phyloP scores from a whole-genome alignment of 2,797 vertebrate genomes.

The Gallinago solitaria region DNA sequence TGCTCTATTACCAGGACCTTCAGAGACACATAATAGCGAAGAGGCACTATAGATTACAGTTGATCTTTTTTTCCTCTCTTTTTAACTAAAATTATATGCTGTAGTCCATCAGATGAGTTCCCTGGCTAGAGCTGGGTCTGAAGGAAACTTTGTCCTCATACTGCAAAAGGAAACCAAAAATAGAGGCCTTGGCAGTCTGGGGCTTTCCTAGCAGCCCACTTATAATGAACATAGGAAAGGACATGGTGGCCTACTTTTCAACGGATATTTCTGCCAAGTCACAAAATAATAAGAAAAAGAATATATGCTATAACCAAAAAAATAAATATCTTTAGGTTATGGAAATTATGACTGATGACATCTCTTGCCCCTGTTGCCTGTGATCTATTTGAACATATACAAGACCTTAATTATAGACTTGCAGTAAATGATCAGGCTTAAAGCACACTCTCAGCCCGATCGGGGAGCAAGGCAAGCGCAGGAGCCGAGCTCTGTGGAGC shows the following conservation, averaged over 20 bases:
- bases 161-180: conserved; percentile 62
- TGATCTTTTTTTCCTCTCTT: background rate
- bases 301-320: conserved; percentile 51
- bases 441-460: background rate
- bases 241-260: conserved; percentile 78
- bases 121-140: conserved; percentile 36
- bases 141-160: conserved; percentile 60
- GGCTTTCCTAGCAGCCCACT: conserved; percentile 56
- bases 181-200: conserved; percentile 52
- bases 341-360: conserved; percentile 74
- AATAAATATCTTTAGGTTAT: conserved; percentile 56
- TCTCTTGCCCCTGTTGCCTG: conserved; percentile 56
- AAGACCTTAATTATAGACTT: conserved; percentile 73
- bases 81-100: conserved; percentile 56
- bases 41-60: background rate
- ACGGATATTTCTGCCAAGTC: conserved; percentile 72
- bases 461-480: background rate
- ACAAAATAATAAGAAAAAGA: conserved; percentile 56
- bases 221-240: conserved; percentile 65
- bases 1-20: background rate
- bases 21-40: background rate
- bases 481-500: background rate
- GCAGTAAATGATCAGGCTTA: conserved; percentile 35
- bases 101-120: conserved; percentile 27
- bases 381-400: conserved; percentile 71